Percentiles rank a stretch among this genome's conserved stretches.
phyloP scores from a whole-genome alignment of 2,113 vertebrate species.

The Entomyzon cyanotis region DNA sequence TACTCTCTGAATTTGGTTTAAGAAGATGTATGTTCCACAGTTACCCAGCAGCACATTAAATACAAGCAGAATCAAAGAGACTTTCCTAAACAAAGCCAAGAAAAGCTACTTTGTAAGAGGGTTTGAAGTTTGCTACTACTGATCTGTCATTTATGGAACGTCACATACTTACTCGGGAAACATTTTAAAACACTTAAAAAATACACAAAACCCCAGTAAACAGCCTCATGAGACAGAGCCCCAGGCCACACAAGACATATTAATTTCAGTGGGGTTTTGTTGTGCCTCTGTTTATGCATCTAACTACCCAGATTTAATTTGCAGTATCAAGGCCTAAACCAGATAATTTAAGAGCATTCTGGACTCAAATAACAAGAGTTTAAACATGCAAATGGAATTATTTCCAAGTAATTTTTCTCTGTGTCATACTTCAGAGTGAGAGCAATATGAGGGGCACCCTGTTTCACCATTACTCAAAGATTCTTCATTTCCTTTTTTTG shows the following conservation, averaged over 20 bases:
- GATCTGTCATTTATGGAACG: background rate
- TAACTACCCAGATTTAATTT: background rate
- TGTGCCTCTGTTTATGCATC: background rate
- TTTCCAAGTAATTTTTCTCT: background rate
- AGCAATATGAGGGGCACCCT: background rate
- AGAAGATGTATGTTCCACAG: background rate
- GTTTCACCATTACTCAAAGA: background rate
- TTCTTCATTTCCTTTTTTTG: background rate
- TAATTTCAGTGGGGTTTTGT: background rate
- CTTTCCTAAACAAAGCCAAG: background rate
- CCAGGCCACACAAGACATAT: background rate
- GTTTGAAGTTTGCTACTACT: constrained; percentile 12
- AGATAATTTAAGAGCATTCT: background rate
- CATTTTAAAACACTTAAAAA: background rate
- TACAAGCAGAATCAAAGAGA: constrained; percentile 41
- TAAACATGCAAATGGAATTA: background rate
- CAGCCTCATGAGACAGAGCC: background rate
- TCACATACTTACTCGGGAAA: background rate
- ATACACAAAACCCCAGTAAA: background rate
- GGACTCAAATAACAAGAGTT: background rate
- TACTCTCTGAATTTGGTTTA: constrained; percentile 31
- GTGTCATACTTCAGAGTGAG: background rate
- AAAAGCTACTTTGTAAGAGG: background rate
- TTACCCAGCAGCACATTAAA: background rate
- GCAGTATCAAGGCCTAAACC: background rate